A percentile compares a stretch with the other conserved stretches of the same genome.
Evolutionary conservation across 2,888 invertebrate genomes (phyloP).

Genomic region (Latrodectus hesperus): DNA sequence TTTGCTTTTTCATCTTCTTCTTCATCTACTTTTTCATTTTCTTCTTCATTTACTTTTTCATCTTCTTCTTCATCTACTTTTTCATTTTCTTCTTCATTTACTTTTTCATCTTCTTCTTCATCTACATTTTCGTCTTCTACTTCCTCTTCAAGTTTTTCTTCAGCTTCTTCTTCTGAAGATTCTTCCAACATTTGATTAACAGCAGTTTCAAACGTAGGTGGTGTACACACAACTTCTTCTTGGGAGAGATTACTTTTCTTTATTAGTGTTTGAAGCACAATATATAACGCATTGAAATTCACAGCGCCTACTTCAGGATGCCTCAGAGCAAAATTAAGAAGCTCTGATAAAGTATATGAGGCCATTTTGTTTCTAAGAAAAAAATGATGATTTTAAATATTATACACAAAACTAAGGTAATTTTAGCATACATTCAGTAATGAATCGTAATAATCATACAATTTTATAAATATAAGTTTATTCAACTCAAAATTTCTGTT

Average conservation of each 20-base stretch:
- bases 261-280: slow-evolving; percentile 82
- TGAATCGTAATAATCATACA: neutral
- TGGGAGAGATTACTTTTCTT: slow-evolving; percentile 72
- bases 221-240: too few species aligned
- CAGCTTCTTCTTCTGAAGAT: neutral
- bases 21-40: neutral
- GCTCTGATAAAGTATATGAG: slow-evolving; percentile 5
- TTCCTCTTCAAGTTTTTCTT: neutral
- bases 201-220: too few species aligned
- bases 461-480: neutral
- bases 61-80: neutral
- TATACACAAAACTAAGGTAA: neutral
- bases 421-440: neutral
- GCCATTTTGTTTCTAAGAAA: neutral
- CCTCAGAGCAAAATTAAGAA: slow-evolving; percentile 82
- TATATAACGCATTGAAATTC: slow-evolving; percentile 84
- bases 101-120: neutral
- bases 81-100: neutral
- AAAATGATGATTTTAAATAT: neutral
- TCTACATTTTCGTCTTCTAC: neutral
- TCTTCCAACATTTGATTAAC: too few species aligned
- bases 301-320: slow-evolving; percentile 85
- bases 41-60: neutral
- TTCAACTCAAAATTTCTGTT: neutral
- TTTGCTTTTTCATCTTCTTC: neutral